Evolutionary conservation across 1,140 invertebrate genomes (phyloP).

Genomic region (Polypedilum vanderplanki): DNA sequence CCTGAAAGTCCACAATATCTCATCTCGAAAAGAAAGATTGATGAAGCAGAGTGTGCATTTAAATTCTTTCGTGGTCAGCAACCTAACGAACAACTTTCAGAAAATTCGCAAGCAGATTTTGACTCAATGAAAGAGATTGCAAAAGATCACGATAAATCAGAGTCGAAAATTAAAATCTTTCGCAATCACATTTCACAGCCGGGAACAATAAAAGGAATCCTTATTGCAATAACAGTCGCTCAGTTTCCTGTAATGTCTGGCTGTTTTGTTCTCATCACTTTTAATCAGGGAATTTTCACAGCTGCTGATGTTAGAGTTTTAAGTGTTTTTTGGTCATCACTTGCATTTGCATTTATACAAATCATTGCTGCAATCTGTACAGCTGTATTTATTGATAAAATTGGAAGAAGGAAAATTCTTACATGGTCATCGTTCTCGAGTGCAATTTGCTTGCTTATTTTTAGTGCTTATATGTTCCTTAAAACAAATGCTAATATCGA

Average conservation of each 20-base stretch:
- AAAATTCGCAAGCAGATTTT: background rate
- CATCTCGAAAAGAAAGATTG: slow-evolving; percentile 49
- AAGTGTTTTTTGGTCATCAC: background rate
- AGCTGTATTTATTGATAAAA: slow-evolving; percentile 39
- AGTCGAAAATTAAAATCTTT: background rate
- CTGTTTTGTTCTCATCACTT: slow-evolving; percentile 4
- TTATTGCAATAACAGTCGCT: background rate
- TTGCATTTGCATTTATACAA: slow-evolving; percentile 47
- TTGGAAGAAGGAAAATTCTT: slow-evolving; percentile 34
- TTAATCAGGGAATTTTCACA: background rate
- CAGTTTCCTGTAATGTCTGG: slow-evolving; percentile 6
- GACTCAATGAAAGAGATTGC: background rate
- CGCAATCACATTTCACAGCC: background rate
- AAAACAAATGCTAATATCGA: slow-evolving; percentile 31
- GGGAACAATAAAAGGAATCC: background rate
- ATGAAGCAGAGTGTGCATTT: slow-evolving; percentile 58
- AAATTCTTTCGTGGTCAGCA: slow-evolving; percentile 33
- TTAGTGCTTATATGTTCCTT: slow-evolving; percentile 32
- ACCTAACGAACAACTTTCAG: background rate
- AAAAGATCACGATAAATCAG: background rate
- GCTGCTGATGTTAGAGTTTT: background rate
- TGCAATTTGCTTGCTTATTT: background rate
- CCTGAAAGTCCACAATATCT: slow-evolving; percentile 76
- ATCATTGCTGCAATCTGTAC: slow-evolving; percentile 38
- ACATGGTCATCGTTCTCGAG: background rate